Evolutionary conservation across 2,113 vertebrate species (phyloP).

Genomic region (Neodon shergylaensis): DNA sequence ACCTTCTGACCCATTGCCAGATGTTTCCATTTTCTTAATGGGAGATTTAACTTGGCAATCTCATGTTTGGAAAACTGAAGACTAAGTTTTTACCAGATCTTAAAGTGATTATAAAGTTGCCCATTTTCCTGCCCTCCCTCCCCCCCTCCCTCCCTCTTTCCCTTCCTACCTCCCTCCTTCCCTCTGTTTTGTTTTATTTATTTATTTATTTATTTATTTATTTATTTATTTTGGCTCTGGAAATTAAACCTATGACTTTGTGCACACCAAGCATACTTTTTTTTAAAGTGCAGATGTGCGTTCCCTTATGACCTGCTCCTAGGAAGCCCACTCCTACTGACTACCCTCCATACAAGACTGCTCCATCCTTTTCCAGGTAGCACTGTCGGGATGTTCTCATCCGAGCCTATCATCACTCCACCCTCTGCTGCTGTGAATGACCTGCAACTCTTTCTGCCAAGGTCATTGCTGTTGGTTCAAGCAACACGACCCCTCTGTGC

Average conservation of each 20-base stretch:
- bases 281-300: background rate
- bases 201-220: no score
- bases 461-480: background rate
- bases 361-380: background rate
- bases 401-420: background rate
- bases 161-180: no score
- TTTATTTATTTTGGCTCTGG: background rate
- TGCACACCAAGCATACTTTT: background rate
- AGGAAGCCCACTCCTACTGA: background rate
- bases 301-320: no score
- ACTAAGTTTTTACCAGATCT: background rate
- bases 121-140: background rate
- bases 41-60: background rate
- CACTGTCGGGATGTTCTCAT: background rate
- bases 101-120: background rate
- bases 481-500: background rate
- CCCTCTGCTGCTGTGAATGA: no score
- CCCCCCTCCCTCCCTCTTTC: no score
- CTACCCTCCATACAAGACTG: background rate
- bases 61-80: background rate
- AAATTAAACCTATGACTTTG: background rate
- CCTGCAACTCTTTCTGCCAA: background rate
- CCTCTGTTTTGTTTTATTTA: background rate
- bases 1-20: background rate
- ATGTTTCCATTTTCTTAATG: background rate